phyloP scores from a whole-genome alignment of 2,888 invertebrate genomes.

The Ochlodes sylvanus region DNA sequence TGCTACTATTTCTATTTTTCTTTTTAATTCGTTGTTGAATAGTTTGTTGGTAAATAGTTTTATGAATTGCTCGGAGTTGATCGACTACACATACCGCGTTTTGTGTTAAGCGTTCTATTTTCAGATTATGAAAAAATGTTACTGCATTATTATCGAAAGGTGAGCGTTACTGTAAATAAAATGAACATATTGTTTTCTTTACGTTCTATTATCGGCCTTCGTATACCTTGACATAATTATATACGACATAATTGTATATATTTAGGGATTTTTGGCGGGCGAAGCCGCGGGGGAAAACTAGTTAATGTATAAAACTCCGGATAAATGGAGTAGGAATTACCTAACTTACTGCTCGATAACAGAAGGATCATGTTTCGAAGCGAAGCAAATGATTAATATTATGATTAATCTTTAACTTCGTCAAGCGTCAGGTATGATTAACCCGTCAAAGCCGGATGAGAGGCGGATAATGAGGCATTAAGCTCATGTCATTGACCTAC shows the following conservation, averaged over 20 bases:
- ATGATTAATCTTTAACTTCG: constrained; percentile 24
- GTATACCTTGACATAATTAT: neutral
- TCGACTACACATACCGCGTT: neutral
- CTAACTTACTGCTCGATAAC: no score
- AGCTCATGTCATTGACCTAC: constrained; percentile 33
- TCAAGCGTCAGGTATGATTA: constrained; percentile 22
- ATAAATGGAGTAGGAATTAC: no score
- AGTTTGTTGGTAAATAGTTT: no score
- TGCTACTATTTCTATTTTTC: neutral
- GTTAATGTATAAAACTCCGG: no score
- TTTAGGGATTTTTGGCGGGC: no score
- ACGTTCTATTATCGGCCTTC: neutral
- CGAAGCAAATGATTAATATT: no score
- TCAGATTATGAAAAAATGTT: neutral
- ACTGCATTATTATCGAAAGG: neutral
- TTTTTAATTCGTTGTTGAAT: neutral
- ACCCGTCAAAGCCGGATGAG: constrained; percentile 24
- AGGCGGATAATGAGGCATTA: constrained; percentile 24
- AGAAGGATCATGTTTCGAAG: no score
- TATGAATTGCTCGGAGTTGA: no score
- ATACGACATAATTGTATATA: no score
- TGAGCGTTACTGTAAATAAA: neutral
- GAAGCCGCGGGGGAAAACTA: no score
- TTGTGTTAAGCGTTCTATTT: neutral
- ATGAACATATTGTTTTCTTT: neutral